These are phyloP conservation scores for Astreopora myriophthalma DNA, from an alignment of 64 coral and sea anemone species.

Conservation along the genomic window DNA sequence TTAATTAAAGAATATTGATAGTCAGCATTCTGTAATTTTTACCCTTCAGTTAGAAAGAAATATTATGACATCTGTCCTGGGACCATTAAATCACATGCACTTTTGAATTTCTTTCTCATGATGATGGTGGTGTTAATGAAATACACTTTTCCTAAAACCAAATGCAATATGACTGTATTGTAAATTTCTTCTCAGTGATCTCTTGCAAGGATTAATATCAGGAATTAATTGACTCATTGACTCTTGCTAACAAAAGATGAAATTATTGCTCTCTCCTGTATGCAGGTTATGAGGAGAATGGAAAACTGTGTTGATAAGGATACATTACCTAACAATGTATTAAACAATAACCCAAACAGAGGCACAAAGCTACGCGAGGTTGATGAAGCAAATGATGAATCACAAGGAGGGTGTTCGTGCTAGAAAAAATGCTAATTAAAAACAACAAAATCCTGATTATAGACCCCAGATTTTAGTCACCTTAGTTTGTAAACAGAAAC, in stretches of 20 bases:
- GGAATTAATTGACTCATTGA: too few species aligned
- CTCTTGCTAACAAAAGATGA: not conserved
- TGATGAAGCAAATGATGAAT: conserved; percentile 96
- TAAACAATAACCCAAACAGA: conserved; percentile 91
- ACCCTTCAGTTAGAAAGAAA: too few species aligned
- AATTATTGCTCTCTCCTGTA: not conserved
- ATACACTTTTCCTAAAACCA: too few species aligned
- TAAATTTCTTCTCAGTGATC: too few species aligned
- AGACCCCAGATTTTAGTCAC: not conserved
- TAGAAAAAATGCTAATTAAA: not conserved
- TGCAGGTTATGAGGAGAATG: conserved; percentile 95
- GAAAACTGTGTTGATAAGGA: conserved; percentile 96
- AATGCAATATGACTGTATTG: too few species aligned
- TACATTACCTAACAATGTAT: conserved; percentile 89
- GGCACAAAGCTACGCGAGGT: conserved; percentile 89
- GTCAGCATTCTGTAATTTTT: too few species aligned
- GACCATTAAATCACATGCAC: too few species aligned
- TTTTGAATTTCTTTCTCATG: too few species aligned
- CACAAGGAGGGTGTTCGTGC: conserved; percentile 84
- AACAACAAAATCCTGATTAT: not conserved
- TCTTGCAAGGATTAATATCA: too few species aligned
- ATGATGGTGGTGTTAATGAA: too few species aligned
- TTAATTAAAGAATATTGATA: too few species aligned
- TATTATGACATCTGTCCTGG: too few species aligned
- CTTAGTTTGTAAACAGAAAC: not conserved